A percentile compares a stretch with the other conserved stretches of the same genome.
phyloP scores from a whole-genome alignment of 2,113 vertebrate species.

The Amazona guildingii region DNA sequence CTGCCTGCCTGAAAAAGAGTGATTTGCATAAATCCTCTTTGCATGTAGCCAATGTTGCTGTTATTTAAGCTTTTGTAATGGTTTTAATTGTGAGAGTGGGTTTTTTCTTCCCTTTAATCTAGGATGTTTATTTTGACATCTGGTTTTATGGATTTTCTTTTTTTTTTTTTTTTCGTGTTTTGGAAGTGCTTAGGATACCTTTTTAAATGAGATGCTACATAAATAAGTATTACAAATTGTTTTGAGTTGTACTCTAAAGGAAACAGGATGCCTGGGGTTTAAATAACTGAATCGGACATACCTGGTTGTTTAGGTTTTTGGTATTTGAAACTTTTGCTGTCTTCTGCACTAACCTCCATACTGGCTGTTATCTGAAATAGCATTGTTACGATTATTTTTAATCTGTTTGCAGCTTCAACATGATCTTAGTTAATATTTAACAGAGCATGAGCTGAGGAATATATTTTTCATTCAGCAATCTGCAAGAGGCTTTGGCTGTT shows the following conservation, averaged over 20 bases:
- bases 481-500: neutral
- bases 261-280: neutral
- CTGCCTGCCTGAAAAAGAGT: neutral
- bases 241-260: neutral
- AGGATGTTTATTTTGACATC: conserved; percentile 28
- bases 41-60: neutral
- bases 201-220: neutral
- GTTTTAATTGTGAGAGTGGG: neutral
- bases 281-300: neutral
- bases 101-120: neutral
- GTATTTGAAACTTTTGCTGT: neutral
- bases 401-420: neutral
- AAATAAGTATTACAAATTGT: neutral
- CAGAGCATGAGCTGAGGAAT: neutral
- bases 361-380: neutral
- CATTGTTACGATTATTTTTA: neutral
- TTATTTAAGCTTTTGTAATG: neutral
- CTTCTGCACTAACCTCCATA: neutral
- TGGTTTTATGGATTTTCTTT: neutral
- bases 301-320: neutral
- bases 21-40: conserved; percentile 18
- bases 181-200: neutral
- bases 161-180: neutral
- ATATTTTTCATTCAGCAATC: neutral
- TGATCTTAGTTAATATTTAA: neutral